Base-by-base conservation (phyloP, 2,113 vertebrate species). In the Morone saxatilis region DNA sequence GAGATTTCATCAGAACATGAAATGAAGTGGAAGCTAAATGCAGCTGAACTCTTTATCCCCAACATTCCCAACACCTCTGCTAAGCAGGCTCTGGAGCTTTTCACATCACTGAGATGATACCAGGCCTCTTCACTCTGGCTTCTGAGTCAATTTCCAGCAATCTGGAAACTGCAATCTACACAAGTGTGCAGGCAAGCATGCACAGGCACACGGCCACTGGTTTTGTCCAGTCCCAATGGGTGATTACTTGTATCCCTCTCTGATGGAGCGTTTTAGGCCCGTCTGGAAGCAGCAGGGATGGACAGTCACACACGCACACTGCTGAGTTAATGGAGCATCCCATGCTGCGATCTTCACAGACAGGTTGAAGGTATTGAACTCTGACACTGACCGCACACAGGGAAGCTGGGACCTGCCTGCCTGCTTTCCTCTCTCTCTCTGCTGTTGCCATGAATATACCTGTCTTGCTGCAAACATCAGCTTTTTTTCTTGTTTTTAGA, bases 321-420 rank as follows among this genome's bases (percentile, higher is more conserved):
- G 86, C 87, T 92, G 89, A 86, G 92, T 85, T 91, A 91, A 94
- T 94, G 84, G 84, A 73, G 80, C 68, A n/a, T 76, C 75, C 31
- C 90, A 86, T 67, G 86, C 90, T 89, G 90, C 12, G 91, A 76
- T 71, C 78, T 65, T 71, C 62, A 43, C 69, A 65, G 81, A 79
- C 76, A 86, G 86, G 82, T 90, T 88, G 73, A 84, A 76, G 73
- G 74, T 83, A 91, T 80, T 11, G 70, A 91, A 86, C 85, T 86
- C 60, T 78, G 70, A 82, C 74, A 81, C 63, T 78, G 14, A 59
- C 60, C 41, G 7, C 85, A 81, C 1, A 47, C 69, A 65, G 74
- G 17, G 67, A 25, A 86, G 72, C 84, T 66, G 71, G 38, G 50
- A 85, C 57, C 65, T 73, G 60, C 13, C 38, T 10, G 40, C 53